Conservation (phyloP, 2,113 vertebrate genomes). For the Abramis brama region DNA sequence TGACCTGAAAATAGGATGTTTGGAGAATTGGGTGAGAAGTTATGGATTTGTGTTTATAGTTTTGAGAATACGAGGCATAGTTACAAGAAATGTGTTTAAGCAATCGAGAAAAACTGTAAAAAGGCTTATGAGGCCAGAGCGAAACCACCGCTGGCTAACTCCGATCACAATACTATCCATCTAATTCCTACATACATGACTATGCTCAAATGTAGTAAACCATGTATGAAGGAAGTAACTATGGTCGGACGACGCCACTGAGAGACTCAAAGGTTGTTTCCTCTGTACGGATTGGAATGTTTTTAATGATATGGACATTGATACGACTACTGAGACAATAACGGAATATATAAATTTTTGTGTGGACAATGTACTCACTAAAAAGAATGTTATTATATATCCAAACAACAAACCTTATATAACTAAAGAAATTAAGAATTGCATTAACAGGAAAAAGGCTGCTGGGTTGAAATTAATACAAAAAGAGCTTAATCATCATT, state of each 20-base stretch:
- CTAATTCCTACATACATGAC: constrained; percentile 12
- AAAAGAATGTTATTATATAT: constrained; percentile 1
- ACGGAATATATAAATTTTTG: not conserved
- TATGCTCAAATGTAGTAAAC: not conserved
- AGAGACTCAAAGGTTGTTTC: constrained; percentile 19
- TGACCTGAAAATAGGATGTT: too few relatives aligned
- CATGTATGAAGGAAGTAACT: not conserved
- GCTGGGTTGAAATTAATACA: not conserved
- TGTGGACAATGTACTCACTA: not conserved
- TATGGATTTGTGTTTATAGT: too few relatives aligned
- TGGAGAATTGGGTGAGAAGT: too few relatives aligned
- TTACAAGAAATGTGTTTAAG: too few relatives aligned
- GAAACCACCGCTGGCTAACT: not conserved
- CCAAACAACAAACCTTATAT: not conserved
- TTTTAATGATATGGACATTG: not conserved
- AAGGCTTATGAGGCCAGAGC: not conserved
- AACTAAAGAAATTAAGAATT: not conserved
- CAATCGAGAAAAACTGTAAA: too few relatives aligned
- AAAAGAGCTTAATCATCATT: not conserved
- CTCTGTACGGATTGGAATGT: constrained; percentile 2
- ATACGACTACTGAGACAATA: not conserved
- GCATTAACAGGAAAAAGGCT: not conserved
- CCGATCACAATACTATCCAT: too few relatives aligned
- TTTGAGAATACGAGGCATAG: too few relatives aligned
- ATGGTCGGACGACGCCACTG: constrained; percentile 15